Base-by-base conservation (phyloP, 2,113 vertebrate genomes). In the Neodontobutis hainanensis region DNA sequence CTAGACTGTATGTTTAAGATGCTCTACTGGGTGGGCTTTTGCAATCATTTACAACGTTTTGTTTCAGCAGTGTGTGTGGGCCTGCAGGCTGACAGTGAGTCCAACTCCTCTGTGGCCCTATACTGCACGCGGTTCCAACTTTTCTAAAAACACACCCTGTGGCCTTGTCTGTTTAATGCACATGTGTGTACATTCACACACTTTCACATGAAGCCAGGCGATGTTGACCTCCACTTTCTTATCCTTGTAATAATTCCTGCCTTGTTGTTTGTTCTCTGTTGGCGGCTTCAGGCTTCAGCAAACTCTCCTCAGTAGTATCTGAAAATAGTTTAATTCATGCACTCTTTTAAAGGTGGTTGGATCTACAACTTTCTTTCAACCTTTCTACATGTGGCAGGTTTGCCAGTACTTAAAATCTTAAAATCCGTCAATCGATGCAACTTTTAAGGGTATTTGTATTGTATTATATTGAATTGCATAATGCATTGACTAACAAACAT, bases 81-180 rank as follows among this genome's bases (percentile, higher is more conserved):
- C 80, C 85, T 86, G 65, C 59, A 85, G 80, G 80, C 83, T 83
- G 83, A 84, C 73, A 73, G 76, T 77, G 80, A 83, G 49, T 58
- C 78, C 70, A 71, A 70, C 83, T 85, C 82, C 85, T 80, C 75
- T 80, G 80, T 87, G 85, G 78, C 75, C 66, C 40, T 50, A 64
- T 75, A 82, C 67, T 80, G 81, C 75, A 84, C 53, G 72, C 82
- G 80, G 80, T 77, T 85, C 79, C 78, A 71, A 70, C 44, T 88
- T 85, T 77, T 83, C 59, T 75, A 78, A 86, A 87, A 90, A 85
- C 72, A 88, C 74, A 87, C 75, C 85, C 75, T 58, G 49, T 48
- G 72, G 88, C 71, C 76, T 81, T 68, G 55, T 76, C 77, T 68
- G 45, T 59, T 8, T 32, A 19, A 63, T 70, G 77, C 59, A 73